A percentile compares a stretch with the other conserved stretches of the same genome.
Evolutionary conservation across 2,888 invertebrate genomes (phyloP).

Genomic region (Limnephilus auricula): DNA sequence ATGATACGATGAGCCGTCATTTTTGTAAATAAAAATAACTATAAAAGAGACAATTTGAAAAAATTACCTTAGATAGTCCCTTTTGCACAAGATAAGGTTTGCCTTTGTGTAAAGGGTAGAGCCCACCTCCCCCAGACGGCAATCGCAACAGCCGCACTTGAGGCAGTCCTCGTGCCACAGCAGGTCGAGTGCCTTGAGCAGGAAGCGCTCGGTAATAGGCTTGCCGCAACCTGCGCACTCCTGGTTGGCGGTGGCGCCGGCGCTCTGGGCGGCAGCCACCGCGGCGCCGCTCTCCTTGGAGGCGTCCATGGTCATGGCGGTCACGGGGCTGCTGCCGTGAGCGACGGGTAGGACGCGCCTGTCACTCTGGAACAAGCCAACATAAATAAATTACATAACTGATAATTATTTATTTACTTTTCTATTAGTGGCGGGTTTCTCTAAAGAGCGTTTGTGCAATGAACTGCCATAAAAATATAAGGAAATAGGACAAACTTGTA

Average conservation of each 20-base stretch:
- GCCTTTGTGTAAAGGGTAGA: conserved; percentile 97
- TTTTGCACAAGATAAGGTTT: conserved; percentile 95
- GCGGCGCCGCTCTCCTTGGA: conserved; percentile 83
- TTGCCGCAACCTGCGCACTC: conserved; percentile 97
- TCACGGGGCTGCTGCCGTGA: conserved; percentile 74
- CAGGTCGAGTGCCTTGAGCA: conserved; percentile 94
- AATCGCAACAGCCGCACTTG: conserved; percentile 98
- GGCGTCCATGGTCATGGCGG: conserved; percentile 92
- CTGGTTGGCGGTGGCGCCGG: conserved; percentile 70
- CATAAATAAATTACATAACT: conserved; percentile 4
- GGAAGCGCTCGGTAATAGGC: conserved; percentile 93
- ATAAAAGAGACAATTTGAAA: no score
- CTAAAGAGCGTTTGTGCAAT: no score
- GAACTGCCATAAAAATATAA: no score
- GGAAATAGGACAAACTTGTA: no score
- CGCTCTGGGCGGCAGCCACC: conserved; percentile 72
- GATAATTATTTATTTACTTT: no score
- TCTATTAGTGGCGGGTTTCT: no score
- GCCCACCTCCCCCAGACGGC: conserved; percentile 96
- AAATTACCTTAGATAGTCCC: conserved; percentile 93
- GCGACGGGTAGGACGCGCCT: conserved; percentile 76
- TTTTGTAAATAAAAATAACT: no score
- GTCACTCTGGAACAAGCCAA: conserved; percentile 72
- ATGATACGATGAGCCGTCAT: no score
- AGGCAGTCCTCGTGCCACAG: conserved; percentile 99